These are phyloP conservation scores for Anguilla rostrata DNA, from an alignment of 2,113 vertebrate genomes.

Conservation along the genomic window DNA sequence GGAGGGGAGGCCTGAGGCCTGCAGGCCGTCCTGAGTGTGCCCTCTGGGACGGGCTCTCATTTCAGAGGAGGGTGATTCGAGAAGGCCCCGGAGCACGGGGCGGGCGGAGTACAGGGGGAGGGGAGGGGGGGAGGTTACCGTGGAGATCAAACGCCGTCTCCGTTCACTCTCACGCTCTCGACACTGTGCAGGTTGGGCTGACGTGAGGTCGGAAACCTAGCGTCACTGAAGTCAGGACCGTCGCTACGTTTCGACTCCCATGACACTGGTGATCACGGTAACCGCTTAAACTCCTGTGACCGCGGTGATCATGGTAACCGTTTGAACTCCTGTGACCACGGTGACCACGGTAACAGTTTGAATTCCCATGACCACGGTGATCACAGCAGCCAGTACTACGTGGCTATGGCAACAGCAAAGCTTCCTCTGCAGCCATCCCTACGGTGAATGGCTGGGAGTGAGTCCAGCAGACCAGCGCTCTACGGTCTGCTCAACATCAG, in stretches of 20 bases:
- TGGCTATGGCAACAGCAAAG: too few species aligned
- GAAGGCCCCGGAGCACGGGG: neutral
- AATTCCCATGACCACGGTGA: neutral
- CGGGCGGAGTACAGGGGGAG: too few species aligned
- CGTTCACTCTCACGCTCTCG: neutral
- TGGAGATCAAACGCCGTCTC: neutral
- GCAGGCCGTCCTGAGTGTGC: neutral
- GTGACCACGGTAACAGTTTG: neutral
- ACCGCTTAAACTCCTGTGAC: too few species aligned
- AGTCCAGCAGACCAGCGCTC: neutral
- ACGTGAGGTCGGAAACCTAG: neutral
- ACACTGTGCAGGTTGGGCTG: neutral
- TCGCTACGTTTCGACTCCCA: neutral
- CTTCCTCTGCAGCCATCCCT: too few species aligned
- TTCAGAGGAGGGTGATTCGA: conserved; percentile 35
- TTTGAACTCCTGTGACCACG: neutral
- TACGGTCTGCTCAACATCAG: neutral
- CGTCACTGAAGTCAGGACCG: neutral
- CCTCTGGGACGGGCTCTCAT: conserved; percentile 14
- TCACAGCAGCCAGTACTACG: too few species aligned
- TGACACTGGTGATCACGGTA: neutral
- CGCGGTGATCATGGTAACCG: too few species aligned
- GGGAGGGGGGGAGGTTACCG: too few species aligned
- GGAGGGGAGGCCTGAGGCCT: neutral
- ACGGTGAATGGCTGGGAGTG: too few species aligned